Percentiles rank a stretch among this genome's conserved stretches.
These are phyloP conservation scores for Actinernus sp. DNA, from an alignment of 92 coral and sea anemone genomes.

Conservation along the genomic window DNA sequence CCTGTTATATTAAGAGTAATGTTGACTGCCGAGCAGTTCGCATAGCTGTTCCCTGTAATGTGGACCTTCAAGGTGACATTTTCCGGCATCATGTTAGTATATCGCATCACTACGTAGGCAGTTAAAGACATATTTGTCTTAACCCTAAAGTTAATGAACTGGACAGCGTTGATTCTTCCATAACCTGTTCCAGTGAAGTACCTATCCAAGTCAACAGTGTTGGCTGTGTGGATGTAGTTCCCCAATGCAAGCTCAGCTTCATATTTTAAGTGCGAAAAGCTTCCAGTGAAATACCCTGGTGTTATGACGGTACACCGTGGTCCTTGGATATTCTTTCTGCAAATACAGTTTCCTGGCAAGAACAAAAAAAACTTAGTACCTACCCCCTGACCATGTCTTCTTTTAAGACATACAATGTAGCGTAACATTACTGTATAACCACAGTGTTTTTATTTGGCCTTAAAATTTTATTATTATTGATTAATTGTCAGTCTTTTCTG, in stretches of 20 bases:
- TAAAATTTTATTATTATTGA: too few species aligned
- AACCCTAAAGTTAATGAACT: constrained; percentile 65
- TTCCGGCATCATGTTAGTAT: constrained; percentile 39
- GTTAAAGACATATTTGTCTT: constrained; percentile 32
- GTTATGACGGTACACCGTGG: constrained; percentile 72
- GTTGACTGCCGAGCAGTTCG: constrained; percentile 42
- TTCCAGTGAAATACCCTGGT: constrained; percentile 66
- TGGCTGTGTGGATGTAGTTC: constrained; percentile 60
- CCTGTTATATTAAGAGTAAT: constrained; percentile 9
- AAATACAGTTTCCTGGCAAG: constrained; percentile 90
- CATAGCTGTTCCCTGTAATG: constrained; percentile 32
- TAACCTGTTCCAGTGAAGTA: constrained; percentile 94
- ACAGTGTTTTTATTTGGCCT: too few species aligned
- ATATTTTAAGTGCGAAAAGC: constrained; percentile 56
- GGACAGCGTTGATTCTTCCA: constrained; percentile 43
- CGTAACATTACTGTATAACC: too few species aligned
- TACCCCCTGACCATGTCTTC: too few species aligned
- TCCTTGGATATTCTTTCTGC: constrained; percentile 78
- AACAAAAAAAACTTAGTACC: too few species aligned
- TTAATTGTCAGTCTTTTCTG: too few species aligned
- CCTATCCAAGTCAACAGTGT: constrained; percentile 60
- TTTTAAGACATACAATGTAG: too few species aligned
- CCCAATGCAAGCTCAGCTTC: constrained; percentile 91
- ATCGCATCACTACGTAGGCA: constrained; percentile 61
- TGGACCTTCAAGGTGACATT: constrained; percentile 37